A percentile compares a stretch with the other conserved stretches of the same genome.
Conservation (phyloP, 2,888 invertebrate genomes). For the Taphrorychus bicolor region DNA sequence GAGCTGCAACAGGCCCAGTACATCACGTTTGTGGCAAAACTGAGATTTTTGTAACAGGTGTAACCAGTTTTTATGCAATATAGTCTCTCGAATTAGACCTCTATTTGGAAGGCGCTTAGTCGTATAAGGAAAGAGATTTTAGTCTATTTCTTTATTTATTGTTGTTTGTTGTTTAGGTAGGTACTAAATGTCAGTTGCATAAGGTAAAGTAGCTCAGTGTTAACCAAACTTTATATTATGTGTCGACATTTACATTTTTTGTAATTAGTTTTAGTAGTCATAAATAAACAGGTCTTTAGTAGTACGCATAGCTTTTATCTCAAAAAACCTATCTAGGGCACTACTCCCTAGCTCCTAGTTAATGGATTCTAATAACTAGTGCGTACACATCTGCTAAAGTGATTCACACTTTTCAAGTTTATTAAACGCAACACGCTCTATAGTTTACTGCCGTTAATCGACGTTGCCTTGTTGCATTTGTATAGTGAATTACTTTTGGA, state of each 20-base stretch:
- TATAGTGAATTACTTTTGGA: not conserved
- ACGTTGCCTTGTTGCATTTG: not conserved
- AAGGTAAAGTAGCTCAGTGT: slow-evolving; percentile 14
- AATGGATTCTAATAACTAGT: not conserved
- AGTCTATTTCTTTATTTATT: not conserved
- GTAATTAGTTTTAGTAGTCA: slow-evolving; percentile 13
- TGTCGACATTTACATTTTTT: slow-evolving; percentile 9
- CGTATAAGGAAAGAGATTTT: not conserved
- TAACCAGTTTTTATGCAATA: not conserved
- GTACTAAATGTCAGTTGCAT: too few species aligned
- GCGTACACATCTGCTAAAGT: not conserved
- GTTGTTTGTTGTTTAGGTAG: not conserved
- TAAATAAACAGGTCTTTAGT: not conserved
- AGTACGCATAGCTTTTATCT: not conserved
- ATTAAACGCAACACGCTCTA: not conserved
- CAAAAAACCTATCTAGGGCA: too few species aligned
- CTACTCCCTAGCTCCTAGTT: not conserved
- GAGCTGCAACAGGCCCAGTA: not conserved
- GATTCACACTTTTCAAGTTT: slow-evolving; percentile 1
- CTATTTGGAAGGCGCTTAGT: too few species aligned
- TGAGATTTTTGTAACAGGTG: not conserved
- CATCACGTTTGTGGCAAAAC: not conserved
- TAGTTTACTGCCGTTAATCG: not conserved
- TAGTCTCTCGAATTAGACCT: too few species aligned
- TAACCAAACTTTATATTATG: not conserved